Conservation (phyloP, 2,113 vertebrate species). For the Poeciliopsis retropinna region DNA sequence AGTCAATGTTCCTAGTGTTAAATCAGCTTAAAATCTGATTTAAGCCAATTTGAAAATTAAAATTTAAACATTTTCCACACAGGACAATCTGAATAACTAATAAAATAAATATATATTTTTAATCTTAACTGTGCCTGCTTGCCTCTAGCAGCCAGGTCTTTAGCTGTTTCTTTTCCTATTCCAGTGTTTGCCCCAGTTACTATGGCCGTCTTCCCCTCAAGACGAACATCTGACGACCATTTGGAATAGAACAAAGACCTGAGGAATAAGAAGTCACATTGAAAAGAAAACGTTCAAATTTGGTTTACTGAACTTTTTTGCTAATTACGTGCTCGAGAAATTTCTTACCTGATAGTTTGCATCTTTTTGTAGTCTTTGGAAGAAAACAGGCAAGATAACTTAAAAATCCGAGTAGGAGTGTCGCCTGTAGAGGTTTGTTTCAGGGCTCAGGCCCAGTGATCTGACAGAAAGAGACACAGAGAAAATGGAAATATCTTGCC, state of each 20-base stretch:
- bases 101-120: background rate
- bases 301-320: background rate
- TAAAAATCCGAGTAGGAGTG: background rate
- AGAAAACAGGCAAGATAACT: background rate
- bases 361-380: constrained; percentile 40
- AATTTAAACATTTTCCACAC: background rate
- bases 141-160: constrained; percentile 77
- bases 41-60: background rate
- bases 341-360: constrained; percentile 68
- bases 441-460: constrained; percentile 4
- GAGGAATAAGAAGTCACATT: background rate
- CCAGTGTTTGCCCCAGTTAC: constrained; percentile 77
- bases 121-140: constrained; percentile 29
- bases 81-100: constrained; percentile 11
- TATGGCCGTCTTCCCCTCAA: constrained; percentile 80
- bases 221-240: constrained; percentile 70
- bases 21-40: too few relatives aligned
- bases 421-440: background rate
- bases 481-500: background rate
- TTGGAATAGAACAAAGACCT: constrained; percentile 67
- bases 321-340: background rate
- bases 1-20: background rate
- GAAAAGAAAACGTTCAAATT: background rate
- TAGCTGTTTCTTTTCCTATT: constrained; percentile 81
- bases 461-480: background rate